phyloP scores from a whole-genome alignment of 2,113 vertebrate genomes.

The Ploceus nigricollis region DNA sequence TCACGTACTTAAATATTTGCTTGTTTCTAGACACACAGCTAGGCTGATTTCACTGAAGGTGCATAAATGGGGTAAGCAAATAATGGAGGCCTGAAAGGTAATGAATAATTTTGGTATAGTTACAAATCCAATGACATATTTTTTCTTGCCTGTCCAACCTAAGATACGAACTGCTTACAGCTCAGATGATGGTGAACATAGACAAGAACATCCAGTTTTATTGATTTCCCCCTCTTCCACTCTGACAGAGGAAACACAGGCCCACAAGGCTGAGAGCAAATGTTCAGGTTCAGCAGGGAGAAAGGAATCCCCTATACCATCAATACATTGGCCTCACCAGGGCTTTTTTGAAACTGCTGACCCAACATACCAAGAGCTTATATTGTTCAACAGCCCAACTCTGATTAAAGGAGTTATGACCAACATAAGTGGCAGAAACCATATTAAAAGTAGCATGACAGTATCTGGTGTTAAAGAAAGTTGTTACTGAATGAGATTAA shows the following conservation, averaged over 20 bases:
- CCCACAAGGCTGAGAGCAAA: not conserved
- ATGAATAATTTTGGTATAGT: not conserved
- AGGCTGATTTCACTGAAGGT: not conserved
- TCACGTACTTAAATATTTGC: not conserved
- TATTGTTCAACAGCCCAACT: not conserved
- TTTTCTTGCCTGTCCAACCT: not conserved
- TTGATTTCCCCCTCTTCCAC: not conserved
- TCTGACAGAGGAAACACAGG: not conserved
- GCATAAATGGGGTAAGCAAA: not conserved
- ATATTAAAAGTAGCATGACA: not conserved
- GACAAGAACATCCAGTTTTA: not conserved
- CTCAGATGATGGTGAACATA: not conserved
- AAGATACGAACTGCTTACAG: not conserved
- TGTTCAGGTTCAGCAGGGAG: not conserved
- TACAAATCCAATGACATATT: not conserved
- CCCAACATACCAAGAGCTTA: not conserved
- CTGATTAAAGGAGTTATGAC: not conserved
- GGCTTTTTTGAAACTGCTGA: not conserved
- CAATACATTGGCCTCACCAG: not conserved
- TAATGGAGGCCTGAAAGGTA: not conserved
- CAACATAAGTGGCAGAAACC: not conserved
- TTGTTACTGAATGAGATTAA: not conserved
- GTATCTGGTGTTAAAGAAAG: not conserved
- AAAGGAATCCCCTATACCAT: not conserved
- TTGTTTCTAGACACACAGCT: not conserved